phyloP scores from a whole-genome alignment of 2,113 vertebrate genomes.

The Paedocypris sp. region DNA sequence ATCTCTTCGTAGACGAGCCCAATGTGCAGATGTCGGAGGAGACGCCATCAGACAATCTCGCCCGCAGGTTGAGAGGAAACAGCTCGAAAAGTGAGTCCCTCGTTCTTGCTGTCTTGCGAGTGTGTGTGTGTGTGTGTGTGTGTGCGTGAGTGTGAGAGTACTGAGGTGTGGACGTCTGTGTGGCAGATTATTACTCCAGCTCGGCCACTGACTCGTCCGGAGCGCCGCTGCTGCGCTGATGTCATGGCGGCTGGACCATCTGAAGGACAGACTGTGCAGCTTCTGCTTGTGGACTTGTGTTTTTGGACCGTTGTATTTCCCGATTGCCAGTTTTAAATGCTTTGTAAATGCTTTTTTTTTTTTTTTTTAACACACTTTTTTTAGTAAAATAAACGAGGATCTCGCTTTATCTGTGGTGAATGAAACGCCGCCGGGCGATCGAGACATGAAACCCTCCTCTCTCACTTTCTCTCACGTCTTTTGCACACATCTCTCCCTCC shows the following conservation, averaged over 20 bases:
- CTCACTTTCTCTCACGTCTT: background rate
- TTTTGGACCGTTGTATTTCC: background rate
- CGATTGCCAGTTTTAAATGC: background rate
- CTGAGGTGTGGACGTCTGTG: too few species aligned
- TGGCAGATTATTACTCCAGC: slow-evolving; percentile 59
- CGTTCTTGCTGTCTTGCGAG: background rate
- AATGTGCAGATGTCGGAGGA: slow-evolving; percentile 87
- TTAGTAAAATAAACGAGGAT: slow-evolving; percentile 5
- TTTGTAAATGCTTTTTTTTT: background rate
- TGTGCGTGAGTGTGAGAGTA: too few species aligned
- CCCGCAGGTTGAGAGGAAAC: slow-evolving; percentile 76
- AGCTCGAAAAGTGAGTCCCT: slow-evolving; percentile 69
- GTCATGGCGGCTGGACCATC: slow-evolving; percentile 28
- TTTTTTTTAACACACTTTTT: background rate
- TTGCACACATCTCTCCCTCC: background rate
- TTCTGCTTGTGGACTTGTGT: background rate
- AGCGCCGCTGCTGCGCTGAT: slow-evolving; percentile 73
- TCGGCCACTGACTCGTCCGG: slow-evolving; percentile 78
- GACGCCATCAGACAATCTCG: slow-evolving; percentile 78
- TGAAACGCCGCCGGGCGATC: background rate
- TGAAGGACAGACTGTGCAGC: background rate
- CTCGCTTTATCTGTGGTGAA: slow-evolving; percentile 16
- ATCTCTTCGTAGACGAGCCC: slow-evolving; percentile 55
- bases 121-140: too few species aligned
- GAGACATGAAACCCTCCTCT: too few species aligned